Evolutionary conservation across 2,888 invertebrate species (phyloP).

Genomic region (Ligdia adustata): DNA sequence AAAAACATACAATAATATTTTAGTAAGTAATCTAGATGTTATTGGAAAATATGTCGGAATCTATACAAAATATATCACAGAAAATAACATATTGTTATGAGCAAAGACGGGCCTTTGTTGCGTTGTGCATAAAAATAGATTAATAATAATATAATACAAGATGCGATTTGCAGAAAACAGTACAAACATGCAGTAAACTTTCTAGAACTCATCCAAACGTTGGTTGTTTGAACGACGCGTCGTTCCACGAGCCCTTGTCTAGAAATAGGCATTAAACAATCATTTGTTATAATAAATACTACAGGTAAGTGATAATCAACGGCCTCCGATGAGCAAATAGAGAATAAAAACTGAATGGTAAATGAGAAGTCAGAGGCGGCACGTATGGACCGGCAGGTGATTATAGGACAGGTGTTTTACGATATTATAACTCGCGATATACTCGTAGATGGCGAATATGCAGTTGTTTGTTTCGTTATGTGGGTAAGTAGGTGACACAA

Average conservation of each 20-base stretch:
- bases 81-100: no score
- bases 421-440: constrained; percentile 51
- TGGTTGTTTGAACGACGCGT: background rate
- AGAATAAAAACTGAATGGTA: constrained; percentile 26
- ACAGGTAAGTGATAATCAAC: constrained; percentile 29
- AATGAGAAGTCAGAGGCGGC: constrained; percentile 37
- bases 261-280: constrained; percentile 11
- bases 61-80: no score
- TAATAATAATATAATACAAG: no score
- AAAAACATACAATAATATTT: no score
- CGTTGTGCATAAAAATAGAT: no score
- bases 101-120: no score
- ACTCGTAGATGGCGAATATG: constrained; percentile 24
- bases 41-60: no score
- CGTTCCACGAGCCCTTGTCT: background rate
- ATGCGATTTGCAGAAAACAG: background rate
- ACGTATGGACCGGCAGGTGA: constrained; percentile 67
- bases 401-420: constrained; percentile 67
- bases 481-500: constrained; percentile 27
- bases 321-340: constrained; percentile 26
- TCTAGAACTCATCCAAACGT: background rate
- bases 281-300: constrained; percentile 19
- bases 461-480: constrained; percentile 24
- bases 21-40: no score
- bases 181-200: background rate